phyloP scores from a whole-genome alignment of 1,140 invertebrate species.

The Cotesia chilonis region DNA sequence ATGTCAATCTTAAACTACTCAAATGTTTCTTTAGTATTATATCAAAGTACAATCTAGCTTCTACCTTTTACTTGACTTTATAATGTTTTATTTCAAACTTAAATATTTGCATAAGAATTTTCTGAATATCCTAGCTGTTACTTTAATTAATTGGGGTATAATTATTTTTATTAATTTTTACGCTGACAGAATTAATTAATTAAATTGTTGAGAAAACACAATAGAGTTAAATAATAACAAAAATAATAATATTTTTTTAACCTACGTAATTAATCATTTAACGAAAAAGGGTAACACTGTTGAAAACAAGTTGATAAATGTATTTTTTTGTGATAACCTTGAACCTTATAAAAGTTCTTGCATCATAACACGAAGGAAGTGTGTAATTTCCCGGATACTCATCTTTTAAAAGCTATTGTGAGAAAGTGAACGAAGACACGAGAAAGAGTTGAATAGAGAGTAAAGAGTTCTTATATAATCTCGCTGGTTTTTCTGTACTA shows the following conservation, averaged over 20 bases:
- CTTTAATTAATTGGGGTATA: too few relatives aligned
- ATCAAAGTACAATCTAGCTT: not conserved
- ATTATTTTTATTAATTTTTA: too few relatives aligned
- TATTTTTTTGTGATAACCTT: conserved; percentile 10
- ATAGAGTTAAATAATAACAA: too few relatives aligned
- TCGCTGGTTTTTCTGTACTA: not conserved
- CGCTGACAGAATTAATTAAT: too few relatives aligned
- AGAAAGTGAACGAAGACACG: not conserved
- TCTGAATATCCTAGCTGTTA: too few relatives aligned
- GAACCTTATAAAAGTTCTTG: conserved; percentile 14
- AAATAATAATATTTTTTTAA: too few relatives aligned
- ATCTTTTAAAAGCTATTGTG: conserved; percentile 20
- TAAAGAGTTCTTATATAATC: conserved; percentile 3
- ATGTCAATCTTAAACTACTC: not conserved
- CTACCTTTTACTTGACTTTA: too few relatives aligned
- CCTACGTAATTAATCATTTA: not conserved
- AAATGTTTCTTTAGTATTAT: not conserved
- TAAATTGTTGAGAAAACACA: too few relatives aligned
- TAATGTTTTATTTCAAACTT: too few relatives aligned
- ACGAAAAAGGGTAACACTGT: not conserved
- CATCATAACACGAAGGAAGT: not conserved
- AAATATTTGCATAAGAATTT: too few relatives aligned
- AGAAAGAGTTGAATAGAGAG: conserved; percentile 17
- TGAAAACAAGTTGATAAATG: not conserved
- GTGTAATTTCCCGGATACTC: conserved; percentile 13